Conservation (phyloP, 2,113 vertebrate species). For the Rousettus leschenaultii region DNA sequence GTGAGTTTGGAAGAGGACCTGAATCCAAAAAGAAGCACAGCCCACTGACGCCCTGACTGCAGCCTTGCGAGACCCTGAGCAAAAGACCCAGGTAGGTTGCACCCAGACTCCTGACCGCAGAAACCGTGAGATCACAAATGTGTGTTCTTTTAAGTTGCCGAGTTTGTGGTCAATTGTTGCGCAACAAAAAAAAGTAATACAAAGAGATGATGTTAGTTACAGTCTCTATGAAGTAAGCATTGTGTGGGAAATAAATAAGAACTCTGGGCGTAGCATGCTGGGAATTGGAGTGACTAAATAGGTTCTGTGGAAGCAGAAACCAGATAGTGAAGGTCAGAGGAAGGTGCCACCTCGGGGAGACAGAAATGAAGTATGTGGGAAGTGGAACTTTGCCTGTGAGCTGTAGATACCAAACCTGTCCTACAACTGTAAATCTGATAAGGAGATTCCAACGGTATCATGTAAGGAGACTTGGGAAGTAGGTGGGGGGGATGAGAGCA, state of each 20-base stretch:
- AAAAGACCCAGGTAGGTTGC: neutral
- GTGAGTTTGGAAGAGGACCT: neutral
- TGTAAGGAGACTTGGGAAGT: neutral
- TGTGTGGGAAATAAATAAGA: neutral
- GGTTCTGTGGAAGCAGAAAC: slow-evolving; percentile 13
- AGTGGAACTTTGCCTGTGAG: neutral
- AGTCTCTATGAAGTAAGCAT: neutral
- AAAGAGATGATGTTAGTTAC: neutral
- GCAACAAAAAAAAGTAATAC: neutral
- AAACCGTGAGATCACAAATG: neutral
- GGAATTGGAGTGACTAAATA: neutral
- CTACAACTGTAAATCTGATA: neutral
- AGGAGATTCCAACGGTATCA: neutral
- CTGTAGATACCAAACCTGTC: neutral
- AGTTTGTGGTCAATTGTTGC: neutral
- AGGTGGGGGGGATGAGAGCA: neutral
- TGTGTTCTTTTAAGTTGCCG: neutral
- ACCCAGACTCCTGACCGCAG: neutral
- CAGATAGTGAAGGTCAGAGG: slow-evolving; percentile 1
- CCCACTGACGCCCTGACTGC: accelerated
- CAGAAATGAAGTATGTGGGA: neutral
- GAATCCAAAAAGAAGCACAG: neutral
- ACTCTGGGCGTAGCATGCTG: neutral
- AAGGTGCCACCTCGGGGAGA: neutral
- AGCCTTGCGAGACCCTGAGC: neutral